These are phyloP conservation scores for Acropternis orthonyx DNA, from an alignment of 2,797 vertebrate species.

Conservation along the genomic window DNA sequence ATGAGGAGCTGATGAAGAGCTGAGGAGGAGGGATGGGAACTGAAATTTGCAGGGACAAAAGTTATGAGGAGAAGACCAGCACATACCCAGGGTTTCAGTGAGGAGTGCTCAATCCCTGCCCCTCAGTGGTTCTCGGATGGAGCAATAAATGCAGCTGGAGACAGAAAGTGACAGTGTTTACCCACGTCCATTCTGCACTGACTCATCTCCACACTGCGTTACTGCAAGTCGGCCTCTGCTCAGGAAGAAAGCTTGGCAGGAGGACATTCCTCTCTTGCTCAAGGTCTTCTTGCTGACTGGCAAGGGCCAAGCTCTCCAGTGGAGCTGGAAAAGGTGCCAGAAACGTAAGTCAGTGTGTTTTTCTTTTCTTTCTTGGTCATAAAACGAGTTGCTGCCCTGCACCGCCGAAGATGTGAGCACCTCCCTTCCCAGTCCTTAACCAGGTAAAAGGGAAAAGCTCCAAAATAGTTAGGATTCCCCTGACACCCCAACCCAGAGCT, in stretches of 20 bases:
- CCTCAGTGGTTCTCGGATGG: neutral
- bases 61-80: neutral
- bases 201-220: neutral
- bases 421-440: neutral
- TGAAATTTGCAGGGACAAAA: neutral
- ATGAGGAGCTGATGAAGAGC: neutral
- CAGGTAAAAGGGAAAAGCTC: neutral
- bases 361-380: neutral
- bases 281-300: neutral
- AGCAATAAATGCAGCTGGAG: neutral
- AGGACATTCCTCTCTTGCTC: constrained; percentile 8
- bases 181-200: neutral
- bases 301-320: constrained; percentile 12
- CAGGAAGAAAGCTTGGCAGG: constrained; percentile 10
- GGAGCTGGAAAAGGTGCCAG: neutral
- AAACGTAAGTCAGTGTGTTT: neutral
- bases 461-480: neutral
- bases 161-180: neutral
- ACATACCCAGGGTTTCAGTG: neutral
- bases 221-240: constrained; percentile 19
- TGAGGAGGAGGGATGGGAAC: neutral
- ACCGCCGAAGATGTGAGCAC: neutral
- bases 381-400: neutral
- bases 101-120: neutral
- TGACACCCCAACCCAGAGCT: neutral